Conservation (phyloP, 2,113 vertebrate species). For the Eonycteris spelaea region DNA sequence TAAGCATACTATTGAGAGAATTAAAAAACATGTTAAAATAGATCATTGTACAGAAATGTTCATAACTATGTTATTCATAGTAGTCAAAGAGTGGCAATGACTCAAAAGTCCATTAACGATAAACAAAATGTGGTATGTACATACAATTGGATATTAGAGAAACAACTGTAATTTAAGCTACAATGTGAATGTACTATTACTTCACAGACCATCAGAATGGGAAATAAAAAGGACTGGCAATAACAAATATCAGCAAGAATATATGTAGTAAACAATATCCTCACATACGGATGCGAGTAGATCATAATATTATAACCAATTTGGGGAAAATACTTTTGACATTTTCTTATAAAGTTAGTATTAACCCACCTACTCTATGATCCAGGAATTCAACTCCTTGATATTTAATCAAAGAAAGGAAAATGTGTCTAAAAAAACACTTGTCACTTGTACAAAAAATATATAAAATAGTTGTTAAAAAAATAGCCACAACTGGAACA, state of each 20-base stretch:
- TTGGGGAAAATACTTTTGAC: neutral
- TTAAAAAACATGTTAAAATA: too few relatives aligned
- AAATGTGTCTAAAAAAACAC: neutral
- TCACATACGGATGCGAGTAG: neutral
- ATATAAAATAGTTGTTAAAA: neutral
- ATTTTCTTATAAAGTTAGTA: neutral
- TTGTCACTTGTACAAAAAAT: neutral
- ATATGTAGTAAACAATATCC: neutral
- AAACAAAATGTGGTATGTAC: too few relatives aligned
- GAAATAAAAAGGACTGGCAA: neutral
- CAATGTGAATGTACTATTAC: neutral
- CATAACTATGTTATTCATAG: too few relatives aligned
- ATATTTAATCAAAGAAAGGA: neutral
- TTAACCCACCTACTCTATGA: neutral
- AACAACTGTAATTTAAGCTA: neutral
- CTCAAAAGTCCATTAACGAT: too few relatives aligned
- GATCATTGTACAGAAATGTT: too few relatives aligned
- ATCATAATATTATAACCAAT: neutral
- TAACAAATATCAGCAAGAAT: neutral
- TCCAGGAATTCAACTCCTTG: neutral
- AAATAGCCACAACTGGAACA: neutral
- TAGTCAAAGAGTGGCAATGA: too few relatives aligned
- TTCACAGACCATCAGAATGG: neutral
- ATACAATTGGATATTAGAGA: neutral
- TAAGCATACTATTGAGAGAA: too few relatives aligned